These are phyloP conservation scores for Watsonalla cultraria DNA, from an alignment of 2,888 invertebrate species.

Conservation along the genomic window DNA sequence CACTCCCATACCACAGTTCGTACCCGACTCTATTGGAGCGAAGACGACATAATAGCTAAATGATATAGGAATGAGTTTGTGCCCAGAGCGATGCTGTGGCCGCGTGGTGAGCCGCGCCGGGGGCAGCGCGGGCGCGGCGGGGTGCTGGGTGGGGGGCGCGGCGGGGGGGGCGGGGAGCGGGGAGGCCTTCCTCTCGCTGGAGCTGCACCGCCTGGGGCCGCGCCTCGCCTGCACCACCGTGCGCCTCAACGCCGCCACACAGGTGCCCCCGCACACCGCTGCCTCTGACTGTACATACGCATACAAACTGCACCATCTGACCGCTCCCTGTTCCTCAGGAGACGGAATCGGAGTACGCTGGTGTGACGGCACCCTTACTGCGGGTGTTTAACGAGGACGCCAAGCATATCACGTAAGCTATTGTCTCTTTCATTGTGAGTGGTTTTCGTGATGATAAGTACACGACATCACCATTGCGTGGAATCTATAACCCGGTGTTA, in stretches of 20 bases:
- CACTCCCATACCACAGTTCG: too few species aligned
- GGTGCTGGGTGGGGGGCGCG: constrained; percentile 35
- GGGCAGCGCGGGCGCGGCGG: constrained; percentile 40
- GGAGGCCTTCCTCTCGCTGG: constrained; percentile 44
- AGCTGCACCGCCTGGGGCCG: constrained; percentile 40
- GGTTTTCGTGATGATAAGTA: too few species aligned
- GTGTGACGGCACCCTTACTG: constrained; percentile 48
- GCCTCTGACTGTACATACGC: too few species aligned
- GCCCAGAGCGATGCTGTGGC: constrained; percentile 25
- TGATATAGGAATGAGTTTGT: background rate
- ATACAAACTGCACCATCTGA: background rate
- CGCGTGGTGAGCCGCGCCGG: constrained; percentile 36
- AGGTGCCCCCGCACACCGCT: constrained; percentile 26
- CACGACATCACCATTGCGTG: too few species aligned
- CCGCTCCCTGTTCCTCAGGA: constrained; percentile 29
- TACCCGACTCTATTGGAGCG: too few species aligned
- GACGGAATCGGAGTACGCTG: constrained; percentile 52
- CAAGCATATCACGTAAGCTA: constrained; percentile 48
- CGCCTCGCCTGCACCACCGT: constrained; percentile 44
- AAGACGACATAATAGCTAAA: too few species aligned
- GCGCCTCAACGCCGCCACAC: constrained; percentile 54
- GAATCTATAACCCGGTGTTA: too few species aligned
- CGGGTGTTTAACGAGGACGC: constrained; percentile 54
- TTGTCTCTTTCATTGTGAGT: too few species aligned
- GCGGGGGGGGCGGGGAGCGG: constrained; percentile 44